These are phyloP conservation scores for Zaprionus bogoriensis DNA, from an alignment of 2,888 invertebrate species.

Conservation along the genomic window DNA sequence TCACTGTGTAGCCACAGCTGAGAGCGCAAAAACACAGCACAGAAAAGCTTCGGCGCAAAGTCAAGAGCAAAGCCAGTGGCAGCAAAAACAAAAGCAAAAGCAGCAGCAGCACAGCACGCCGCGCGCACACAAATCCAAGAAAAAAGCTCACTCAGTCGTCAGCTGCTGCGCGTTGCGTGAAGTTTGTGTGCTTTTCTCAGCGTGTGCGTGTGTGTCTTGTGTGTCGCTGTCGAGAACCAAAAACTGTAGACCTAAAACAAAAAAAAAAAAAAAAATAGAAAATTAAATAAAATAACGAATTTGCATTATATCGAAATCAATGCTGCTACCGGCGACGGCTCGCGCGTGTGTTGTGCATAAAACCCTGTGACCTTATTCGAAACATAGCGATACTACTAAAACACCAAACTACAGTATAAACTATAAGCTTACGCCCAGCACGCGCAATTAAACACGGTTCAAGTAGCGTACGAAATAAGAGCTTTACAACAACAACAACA, in stretches of 20 bases:
- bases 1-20: slow-evolving; percentile 36
- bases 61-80: background rate
- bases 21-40: slow-evolving; percentile 35
- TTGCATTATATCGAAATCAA: too few relatives aligned
- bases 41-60: slow-evolving; percentile 29
- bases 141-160: slow-evolving; percentile 81
- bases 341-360: slow-evolving; percentile 21
- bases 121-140: slow-evolving; percentile 60
- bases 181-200: slow-evolving; percentile 68
- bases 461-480: slow-evolving; percentile 24
- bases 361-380: slow-evolving; percentile 60
- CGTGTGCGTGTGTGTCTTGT: slow-evolving; percentile 26
- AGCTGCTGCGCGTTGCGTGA: slow-evolving; percentile 82
- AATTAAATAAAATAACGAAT: background rate
- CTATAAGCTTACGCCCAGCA: slow-evolving; percentile 39
- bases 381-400: slow-evolving; percentile 16
- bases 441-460: slow-evolving; percentile 44
- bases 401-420: slow-evolving; percentile 19
- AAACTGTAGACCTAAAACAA: slow-evolving; percentile 4
- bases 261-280: background rate
- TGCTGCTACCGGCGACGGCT: slow-evolving; percentile 10
- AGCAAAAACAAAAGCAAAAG: slow-evolving; percentile 16
- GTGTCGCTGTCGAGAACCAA: slow-evolving; percentile 43
- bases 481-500: slow-evolving; percentile 58
- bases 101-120: slow-evolving; percentile 48